Conservation (phyloP, 2,888 invertebrate genomes). For the Sinopyrophorus schimmeli region DNA sequence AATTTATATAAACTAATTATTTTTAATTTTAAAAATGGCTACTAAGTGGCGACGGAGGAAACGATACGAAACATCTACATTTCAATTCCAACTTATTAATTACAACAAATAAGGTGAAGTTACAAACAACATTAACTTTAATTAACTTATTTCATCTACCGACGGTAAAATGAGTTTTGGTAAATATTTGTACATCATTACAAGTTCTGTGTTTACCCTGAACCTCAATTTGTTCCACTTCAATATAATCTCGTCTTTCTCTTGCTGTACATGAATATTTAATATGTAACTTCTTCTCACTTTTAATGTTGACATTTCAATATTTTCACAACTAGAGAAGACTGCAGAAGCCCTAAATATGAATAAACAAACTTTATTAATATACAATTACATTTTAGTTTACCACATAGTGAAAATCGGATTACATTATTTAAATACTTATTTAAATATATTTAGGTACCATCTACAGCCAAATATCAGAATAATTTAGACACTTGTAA, state of each 20-base stretch:
- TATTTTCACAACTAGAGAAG: too few relatives aligned
- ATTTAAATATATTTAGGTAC: too few relatives aligned
- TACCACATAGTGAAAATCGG: too few relatives aligned
- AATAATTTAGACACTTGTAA: too few relatives aligned
- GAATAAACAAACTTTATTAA: too few relatives aligned
- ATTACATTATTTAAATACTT: too few relatives aligned
- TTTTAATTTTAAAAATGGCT: too few relatives aligned
- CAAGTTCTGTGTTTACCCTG: constrained; percentile 30
- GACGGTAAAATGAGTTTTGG: constrained; percentile 27
- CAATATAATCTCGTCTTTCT: constrained; percentile 27
- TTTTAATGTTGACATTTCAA: constrained; percentile 18
- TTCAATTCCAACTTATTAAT: constrained; percentile 31
- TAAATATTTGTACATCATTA: constrained; percentile 36
- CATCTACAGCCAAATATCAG: too few relatives aligned
- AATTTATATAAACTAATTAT: too few relatives aligned
- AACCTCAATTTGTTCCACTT: constrained; percentile 32
- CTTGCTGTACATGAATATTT: constrained; percentile 19
- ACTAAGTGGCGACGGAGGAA: too few relatives aligned
- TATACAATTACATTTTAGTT: too few relatives aligned
- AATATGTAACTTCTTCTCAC: constrained; percentile 14
- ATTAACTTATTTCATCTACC: constrained; percentile 35
- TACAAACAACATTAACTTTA: constrained; percentile 34
- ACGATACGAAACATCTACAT: constrained; percentile 18
- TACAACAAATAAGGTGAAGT: constrained; percentile 31
- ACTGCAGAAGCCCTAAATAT: too few relatives aligned